A percentile compares a stretch with the other conserved stretches of the same genome.
These are phyloP conservation scores for Gisinianus flammeolus DNA, from an alignment of 2,888 invertebrate genomes.

Conservation along the genomic window DNA sequence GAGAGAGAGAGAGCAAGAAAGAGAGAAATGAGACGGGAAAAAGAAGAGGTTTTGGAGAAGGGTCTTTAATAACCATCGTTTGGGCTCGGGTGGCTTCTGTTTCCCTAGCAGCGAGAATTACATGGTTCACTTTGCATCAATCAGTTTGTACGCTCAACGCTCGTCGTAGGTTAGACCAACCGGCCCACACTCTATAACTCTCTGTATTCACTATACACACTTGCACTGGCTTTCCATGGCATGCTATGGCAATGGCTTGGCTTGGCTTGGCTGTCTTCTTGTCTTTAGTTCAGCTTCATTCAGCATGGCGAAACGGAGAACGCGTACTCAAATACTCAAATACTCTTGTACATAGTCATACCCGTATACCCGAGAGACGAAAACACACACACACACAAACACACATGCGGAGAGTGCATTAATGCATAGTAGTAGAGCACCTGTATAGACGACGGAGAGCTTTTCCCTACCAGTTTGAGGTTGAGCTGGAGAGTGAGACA, in stretches of 20 bases:
- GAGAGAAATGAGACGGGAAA: background rate
- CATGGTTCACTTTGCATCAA: constrained; percentile 33
- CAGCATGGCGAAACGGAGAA: constrained; percentile 18
- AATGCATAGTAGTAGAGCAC: constrained; percentile 5
- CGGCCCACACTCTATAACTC: constrained; percentile 4
- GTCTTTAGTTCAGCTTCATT: constrained; percentile 14
- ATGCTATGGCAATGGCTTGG: background rate
- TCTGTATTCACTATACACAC: background rate
- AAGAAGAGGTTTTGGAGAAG: background rate
- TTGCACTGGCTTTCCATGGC: background rate
- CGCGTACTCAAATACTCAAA: background rate
- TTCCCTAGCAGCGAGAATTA: constrained; percentile 20
- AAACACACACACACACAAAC: background rate
- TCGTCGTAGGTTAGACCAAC: background rate
- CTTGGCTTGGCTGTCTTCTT: background rate
- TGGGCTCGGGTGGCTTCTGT: constrained; percentile 16
- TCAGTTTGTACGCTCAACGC: constrained; percentile 10
- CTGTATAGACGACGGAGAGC: too few relatives aligned
- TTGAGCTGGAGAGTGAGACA: too few relatives aligned
- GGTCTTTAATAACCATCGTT: constrained; percentile 22
- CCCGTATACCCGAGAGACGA: background rate
- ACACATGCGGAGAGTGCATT: background rate
- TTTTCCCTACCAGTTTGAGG: too few relatives aligned
- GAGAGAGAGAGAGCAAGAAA: background rate
- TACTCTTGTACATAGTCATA: constrained; percentile 1